Evolutionary conservation across 2,113 vertebrate species (phyloP).

Genomic region (Aptenodytes forsteri): DNA sequence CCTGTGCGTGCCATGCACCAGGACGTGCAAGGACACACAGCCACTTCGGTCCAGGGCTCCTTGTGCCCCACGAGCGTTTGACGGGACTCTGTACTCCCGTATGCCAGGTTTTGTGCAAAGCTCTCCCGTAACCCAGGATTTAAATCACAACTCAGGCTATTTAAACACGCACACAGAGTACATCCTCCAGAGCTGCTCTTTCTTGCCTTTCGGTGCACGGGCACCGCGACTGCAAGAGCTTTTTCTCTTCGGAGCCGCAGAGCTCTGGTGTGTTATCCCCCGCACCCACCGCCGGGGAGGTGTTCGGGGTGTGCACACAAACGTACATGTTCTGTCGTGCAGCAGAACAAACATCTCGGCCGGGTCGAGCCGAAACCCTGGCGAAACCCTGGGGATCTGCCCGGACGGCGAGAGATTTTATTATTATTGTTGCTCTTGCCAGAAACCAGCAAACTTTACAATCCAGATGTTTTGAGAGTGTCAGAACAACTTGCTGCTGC

Average conservation of each 20-base stretch:
- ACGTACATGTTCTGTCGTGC: fast-evolving
- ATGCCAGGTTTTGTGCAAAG: not conserved
- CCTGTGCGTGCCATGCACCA: not conserved
- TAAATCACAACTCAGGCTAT: no score
- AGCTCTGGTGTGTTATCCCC: no score
- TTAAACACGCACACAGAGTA: fast-evolving
- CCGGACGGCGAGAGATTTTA: not conserved
- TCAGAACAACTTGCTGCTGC: not conserved
- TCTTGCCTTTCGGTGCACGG: fast-evolving
- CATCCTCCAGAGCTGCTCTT: fast-evolving
- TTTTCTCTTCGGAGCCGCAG: not conserved
- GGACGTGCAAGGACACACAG: not conserved
- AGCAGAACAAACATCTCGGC: not conserved
- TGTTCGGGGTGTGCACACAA: not conserved
- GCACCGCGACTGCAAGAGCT: not conserved
- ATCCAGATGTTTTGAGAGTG: conserved; percentile 9
- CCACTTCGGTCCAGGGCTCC: not conserved
- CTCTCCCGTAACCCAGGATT: not conserved
- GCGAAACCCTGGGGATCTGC: not conserved
- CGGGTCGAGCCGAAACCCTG: not conserved
- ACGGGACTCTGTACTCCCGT: fast-evolving
- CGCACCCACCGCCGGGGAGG: not conserved
- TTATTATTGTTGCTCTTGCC: not conserved
- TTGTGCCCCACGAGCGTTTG: not conserved
- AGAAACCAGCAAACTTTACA: conserved; percentile 9